These are phyloP conservation scores for Procambarus virginalis DNA, from an alignment of 1,140 invertebrate genomes.

Conservation along the genomic window DNA sequence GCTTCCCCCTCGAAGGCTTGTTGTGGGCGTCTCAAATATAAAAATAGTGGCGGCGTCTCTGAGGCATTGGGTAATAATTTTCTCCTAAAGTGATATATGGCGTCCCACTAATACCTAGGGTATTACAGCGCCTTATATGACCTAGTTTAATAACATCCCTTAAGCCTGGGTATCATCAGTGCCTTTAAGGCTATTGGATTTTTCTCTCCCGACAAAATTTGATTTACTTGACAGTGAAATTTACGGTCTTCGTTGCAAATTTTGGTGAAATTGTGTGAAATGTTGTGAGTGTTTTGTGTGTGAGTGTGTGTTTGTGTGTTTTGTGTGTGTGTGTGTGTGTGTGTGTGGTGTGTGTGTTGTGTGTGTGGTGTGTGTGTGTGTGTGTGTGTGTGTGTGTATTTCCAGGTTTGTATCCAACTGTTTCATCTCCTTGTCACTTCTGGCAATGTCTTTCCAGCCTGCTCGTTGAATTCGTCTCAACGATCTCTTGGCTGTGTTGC, in stretches of 20 bases:
- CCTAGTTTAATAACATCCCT: constrained; percentile 15
- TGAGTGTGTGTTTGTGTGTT: too few relatives aligned
- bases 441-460: too few relatives aligned
- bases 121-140: constrained; percentile 3
- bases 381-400: too few relatives aligned
- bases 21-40: background rate
- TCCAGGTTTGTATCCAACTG: too few relatives aligned
- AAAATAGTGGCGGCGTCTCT: background rate
- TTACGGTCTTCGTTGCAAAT: background rate
- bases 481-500: too few relatives aligned
- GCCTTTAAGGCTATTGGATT: constrained; percentile 1
- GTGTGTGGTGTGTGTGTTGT: too few relatives aligned
- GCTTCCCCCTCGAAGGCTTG: background rate
- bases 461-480: too few relatives aligned
- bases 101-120: background rate
- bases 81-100: constrained; percentile 4
- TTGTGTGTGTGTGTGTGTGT: too few relatives aligned
- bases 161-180: constrained; percentile 1
- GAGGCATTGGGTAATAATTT: background rate
- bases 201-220: background rate
- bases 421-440: too few relatives aligned
- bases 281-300: too few relatives aligned
- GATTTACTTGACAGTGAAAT: background rate
- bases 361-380: too few relatives aligned
- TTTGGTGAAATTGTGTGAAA: background rate